Evolutionary conservation across 1,140 invertebrate genomes (phyloP).

Genomic region (Drosophila ambigua): DNA sequence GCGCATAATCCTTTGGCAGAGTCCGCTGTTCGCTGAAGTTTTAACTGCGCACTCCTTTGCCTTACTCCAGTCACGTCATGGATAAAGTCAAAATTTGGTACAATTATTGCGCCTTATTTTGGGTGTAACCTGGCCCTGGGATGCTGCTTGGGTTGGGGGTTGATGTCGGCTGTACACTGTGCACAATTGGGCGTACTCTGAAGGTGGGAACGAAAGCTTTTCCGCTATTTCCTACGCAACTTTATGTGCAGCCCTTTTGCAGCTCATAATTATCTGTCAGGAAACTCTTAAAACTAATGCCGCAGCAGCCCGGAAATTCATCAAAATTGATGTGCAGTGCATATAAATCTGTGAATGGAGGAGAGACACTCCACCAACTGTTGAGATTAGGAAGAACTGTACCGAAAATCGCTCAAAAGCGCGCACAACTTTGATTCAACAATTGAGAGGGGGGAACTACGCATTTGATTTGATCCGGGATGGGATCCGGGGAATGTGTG

Average conservation of each 20-base stretch:
- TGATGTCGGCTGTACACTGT: constrained; percentile 55
- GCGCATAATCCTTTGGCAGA: constrained; percentile 56
- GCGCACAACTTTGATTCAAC: constrained; percentile 69
- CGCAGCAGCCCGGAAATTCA: too few species aligned
- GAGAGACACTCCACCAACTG: constrained; percentile 39
- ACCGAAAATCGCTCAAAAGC: constrained; percentile 61
- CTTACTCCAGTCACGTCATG: constrained; percentile 6
- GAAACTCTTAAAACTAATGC: too few species aligned
- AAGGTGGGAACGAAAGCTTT: neutral
- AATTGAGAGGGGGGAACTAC: constrained; percentile 37
- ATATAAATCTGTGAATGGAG: too few species aligned
- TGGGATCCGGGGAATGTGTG: constrained; percentile 1
- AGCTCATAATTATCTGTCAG: too few species aligned
- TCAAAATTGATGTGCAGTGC: too few species aligned
- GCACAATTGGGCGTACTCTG: neutral
- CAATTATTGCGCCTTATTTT: constrained; percentile 69
- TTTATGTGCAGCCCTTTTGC: too few species aligned
- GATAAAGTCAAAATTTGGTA: constrained; percentile 61
- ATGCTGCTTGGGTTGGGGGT: constrained; percentile 42
- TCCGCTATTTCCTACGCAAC: too few species aligned
- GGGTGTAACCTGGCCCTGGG: constrained; percentile 26
- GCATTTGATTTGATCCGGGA: constrained; percentile 48
- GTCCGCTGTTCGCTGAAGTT: constrained; percentile 22
- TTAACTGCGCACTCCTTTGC: constrained; percentile 56
- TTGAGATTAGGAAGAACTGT: constrained; percentile 56